Evolutionary conservation across 2,113 vertebrate species (phyloP).

Genomic region (Clupea harengus): DNA sequence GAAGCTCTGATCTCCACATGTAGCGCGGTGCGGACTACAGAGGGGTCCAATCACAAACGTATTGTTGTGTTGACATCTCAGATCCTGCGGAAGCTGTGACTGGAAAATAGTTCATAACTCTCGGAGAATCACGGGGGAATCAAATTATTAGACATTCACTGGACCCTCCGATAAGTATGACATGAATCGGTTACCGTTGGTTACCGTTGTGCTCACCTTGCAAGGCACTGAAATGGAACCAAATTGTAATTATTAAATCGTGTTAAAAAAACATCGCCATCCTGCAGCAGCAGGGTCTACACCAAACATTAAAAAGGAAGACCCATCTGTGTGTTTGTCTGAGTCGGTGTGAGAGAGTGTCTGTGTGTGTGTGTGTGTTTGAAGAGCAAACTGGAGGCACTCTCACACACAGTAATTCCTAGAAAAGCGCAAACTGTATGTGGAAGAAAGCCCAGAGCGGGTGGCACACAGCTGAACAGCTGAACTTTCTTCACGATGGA

Average conservation of each 20-base stretch:
- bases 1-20: conserved; percentile 1
- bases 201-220: neutral
- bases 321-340: neutral
- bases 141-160: conserved; percentile 16
- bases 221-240: neutral
- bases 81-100: neutral
- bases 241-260: neutral
- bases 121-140: neutral
- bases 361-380: neutral
- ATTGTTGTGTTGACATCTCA: conserved; percentile 1
- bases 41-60: conserved; percentile 20
- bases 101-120: conserved; percentile 11
- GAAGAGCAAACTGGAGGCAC: neutral
- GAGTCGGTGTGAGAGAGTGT: neutral
- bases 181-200: neutral
- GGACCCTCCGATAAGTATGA: neutral
- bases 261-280: neutral
- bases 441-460: conserved; percentile 34
- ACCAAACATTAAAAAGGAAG: neutral
- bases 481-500: conserved; percentile 49
- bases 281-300: neutral
- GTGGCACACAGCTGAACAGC: conserved; percentile 45
- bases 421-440: conserved; percentile 44
- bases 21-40: neutral
- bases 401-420: neutral